Percentiles rank a stretch among this genome's conserved stretches.
These are phyloP conservation scores for Cylloceria caligata DNA, from an alignment of 2,888 invertebrate species.

Conservation along the genomic window DNA sequence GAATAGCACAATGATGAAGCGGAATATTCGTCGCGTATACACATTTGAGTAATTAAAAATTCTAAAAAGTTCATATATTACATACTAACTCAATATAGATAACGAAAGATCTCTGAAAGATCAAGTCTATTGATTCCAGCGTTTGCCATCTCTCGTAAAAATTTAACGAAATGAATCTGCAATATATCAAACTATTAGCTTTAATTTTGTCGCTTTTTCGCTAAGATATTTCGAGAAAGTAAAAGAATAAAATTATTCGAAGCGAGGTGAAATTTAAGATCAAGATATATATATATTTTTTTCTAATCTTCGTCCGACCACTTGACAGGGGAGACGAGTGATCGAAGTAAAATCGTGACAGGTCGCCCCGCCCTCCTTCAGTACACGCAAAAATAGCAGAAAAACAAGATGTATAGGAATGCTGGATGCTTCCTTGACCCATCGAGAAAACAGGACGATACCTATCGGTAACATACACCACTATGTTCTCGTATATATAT, in stretches of 20 bases:
- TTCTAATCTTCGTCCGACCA: neutral
- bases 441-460: constrained; percentile 46
- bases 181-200: too few relatives aligned
- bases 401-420: constrained; percentile 8
- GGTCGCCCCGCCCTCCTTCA: neutral
- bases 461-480: constrained; percentile 25
- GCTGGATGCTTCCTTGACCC: constrained; percentile 7
- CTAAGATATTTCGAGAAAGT: neutral
- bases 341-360: neutral
- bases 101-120: too few relatives aligned
- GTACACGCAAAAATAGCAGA: neutral
- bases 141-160: too few relatives aligned
- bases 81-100: too few relatives aligned
- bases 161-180: too few relatives aligned
- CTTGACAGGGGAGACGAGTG: neutral
- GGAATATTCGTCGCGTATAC: neutral
- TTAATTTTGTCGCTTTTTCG: too few relatives aligned
- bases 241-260: neutral
- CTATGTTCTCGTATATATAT: neutral
- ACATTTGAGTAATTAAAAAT: neutral
- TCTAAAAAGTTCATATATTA: too few relatives aligned
- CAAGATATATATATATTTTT: neutral
- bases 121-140: too few relatives aligned
- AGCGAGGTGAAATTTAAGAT: neutral
- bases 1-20: neutral